A percentile compares a stretch with the other conserved stretches of the same genome.
Evolutionary conservation across 2,113 vertebrate genomes (phyloP).

Genomic region (Aramus guarauna): DNA sequence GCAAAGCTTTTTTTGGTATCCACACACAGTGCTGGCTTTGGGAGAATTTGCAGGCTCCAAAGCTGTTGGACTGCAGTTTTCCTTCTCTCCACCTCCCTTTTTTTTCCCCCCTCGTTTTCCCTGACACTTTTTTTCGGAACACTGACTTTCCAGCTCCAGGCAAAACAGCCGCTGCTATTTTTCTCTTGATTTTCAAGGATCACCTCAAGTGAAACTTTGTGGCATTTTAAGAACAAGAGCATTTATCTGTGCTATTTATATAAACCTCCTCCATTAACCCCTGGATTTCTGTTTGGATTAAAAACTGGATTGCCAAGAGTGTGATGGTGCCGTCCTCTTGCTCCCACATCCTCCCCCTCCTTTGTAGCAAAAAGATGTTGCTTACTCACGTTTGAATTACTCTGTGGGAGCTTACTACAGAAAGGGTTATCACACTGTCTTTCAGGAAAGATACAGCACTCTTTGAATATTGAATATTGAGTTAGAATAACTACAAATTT

Average conservation of each 20-base stretch:
- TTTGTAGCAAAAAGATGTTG: background rate
- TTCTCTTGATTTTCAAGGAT: constrained; percentile 58
- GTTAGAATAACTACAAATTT: background rate
- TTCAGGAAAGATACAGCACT: background rate
- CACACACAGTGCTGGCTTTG: background rate
- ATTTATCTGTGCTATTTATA: constrained; percentile 48
- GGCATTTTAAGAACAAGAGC: constrained; percentile 57
- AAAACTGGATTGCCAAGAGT: background rate
- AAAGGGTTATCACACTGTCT: background rate
- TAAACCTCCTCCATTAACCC: constrained; percentile 30
- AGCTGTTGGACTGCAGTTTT: background rate
- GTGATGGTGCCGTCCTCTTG: background rate
- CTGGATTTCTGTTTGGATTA: background rate
- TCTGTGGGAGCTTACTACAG: background rate
- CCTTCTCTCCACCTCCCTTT: background rate
- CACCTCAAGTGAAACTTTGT: constrained; percentile 58
- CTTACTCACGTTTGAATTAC: constrained; percentile 21
- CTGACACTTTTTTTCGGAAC: constrained; percentile 56
- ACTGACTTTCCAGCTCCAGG: constrained; percentile 62
- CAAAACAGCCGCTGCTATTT: constrained; percentile 57
- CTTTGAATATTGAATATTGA: background rate
- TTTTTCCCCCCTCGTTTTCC: background rate
- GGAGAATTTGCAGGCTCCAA: background rate
- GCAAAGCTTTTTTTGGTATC: background rate
- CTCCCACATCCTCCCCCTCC: background rate